Base-by-base conservation (phyloP, 2,113 vertebrate species). In the Labrus mixtus region DNA sequence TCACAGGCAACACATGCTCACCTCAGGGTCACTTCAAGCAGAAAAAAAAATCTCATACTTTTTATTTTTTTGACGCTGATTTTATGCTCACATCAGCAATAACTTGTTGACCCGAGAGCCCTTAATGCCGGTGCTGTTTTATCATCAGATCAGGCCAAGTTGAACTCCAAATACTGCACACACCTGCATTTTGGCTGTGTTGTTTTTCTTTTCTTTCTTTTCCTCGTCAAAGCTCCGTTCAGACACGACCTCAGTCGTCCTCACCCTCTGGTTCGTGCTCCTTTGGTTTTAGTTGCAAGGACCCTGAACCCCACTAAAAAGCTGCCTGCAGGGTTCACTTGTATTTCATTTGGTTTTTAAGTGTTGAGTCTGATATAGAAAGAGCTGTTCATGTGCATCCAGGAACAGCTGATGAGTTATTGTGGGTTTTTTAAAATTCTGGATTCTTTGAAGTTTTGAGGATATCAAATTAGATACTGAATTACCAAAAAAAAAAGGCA, bases 151-250 rank as follows among this genome's bases (percentile, higher is more conserved):
- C 61, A 66, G 37, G 56, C 66, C 74, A 7, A 60, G 55, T 33
- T 29, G 2, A 77, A 16, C 41, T 25, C 72, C 76, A 83, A 84
- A 87, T 78, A 73, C 86, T 83, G 73, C 78, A 72, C 71, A 63
- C 41, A 57, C 53, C 45, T 63, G 23, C 71, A 70, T 41, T 23
- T 56, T 17, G 15, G 33, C 56, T 77, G 57, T 29, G n/a, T 13
- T 60, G 3, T 5, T 20, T 33, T 57, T 11, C 41, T 19, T 25
- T 54, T 50, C 6, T 25, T 20, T 4, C 19, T n/a, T 10, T 6
- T 17, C 20, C 9, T 29, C 3, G 33, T 10, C 3, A 1, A 37
- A 37, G 16, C 9, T 10, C 3, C 17, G 19, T 6, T 46, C 41
- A 16, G 45, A 46, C 12, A 13, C 25, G 4, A 17, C 45, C 13